Base-by-base conservation (phyloP, 2,888 invertebrate species). In the Sarcophaga carnaria region DNA sequence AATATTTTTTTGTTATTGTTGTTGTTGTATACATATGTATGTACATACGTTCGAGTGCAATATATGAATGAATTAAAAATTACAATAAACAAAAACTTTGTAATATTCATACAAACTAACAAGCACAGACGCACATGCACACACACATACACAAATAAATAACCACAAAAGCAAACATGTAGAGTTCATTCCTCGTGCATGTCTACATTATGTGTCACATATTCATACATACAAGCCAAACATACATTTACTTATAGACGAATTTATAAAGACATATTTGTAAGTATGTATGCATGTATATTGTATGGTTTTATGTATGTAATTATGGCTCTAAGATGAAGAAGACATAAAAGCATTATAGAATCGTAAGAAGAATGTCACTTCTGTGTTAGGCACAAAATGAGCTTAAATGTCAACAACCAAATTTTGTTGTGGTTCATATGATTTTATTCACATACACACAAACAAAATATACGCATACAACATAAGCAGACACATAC, bases 371-470 rank as follows among this genome's bases (percentile, higher is more conserved):
- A 80, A 76, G 78, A 80, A 69, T 87, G 88, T 67, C 89, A 86
- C 90, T 89, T 89, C 89, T 90, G 90, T 83, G 81, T 83, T 87
- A 78, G 86, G 88, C 89, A 88, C 87, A 85, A 86, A 88, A 88
- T 89, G 86, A 90, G 89, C 90, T 90, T 83, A 89, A 89, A 89
- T 89, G 89, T 89, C 89, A 90, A 90, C 90, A 89, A 86, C 88
- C 85, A 88, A 88, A 88, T 87, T 88, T 86, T 83, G 86, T 88
- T 89, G 88, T 83, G 89, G 89, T 88, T 89, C 78, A 76, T 71
- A 77, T 80, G 77, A 80, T 84, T 76, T 84, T 14, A 83, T 79
- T 63, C 63, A 79, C 62, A 74, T 70, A 82, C 14, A 45, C 3
- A 63, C 59, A 54, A 14, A 11, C 27, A 27, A 4, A 37, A 62